Evolutionary conservation across 1,140 invertebrate genomes (phyloP), one percentile per base, ranked within the genome.

Genomic region (Drosophila lini): DNA sequence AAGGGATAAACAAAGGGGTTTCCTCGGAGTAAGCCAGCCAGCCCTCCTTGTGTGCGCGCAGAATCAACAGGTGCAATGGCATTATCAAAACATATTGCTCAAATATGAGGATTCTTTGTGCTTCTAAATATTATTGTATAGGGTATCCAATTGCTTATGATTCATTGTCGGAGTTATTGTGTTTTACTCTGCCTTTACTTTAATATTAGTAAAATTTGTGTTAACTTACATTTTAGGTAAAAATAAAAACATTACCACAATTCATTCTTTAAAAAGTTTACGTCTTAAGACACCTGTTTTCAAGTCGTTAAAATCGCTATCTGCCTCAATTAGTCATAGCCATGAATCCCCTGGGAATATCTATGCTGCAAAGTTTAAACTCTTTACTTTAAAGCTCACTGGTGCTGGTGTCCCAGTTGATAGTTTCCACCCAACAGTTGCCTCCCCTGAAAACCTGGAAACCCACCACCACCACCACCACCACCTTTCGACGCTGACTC

Each of bases 401-500:
- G 1, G 1, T n/a, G 15, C 25, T 28, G 44, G 13, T 36, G 10
- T 45, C 40, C 34, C 25, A 53, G 22, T 38, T 38, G 63, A 58
- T 34, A 31, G 52, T 53, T 62, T 63, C 16, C 28, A 36, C 6
- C 28, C 28, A 32, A n/a, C 4, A 36, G n/a, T 31, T 22, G 4
- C 16, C 32, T 22, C 22, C 59, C 38, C 22, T 56, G 47, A 16
- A 67, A 76, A 75, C 73, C 60, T 64, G 53, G n/a, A 75, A 76
- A 75, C 74, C 74, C 73, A 76, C 73, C 47, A 47, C 44, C 70
- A 76, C 73, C 47, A 47, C 44, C 70, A 75, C 59, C 1, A 15
- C 45, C 74, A 77, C 73, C 31, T 77, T 77, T 48, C 74, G 45
- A 34, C 36, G 56, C 62, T 62, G 64, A 86, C 52, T 77, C 78